Percentiles rank a stretch among this genome's conserved stretches.
phyloP scores from a whole-genome alignment of 2,888 invertebrate species.

The Trypoxylon attenuatum region DNA sequence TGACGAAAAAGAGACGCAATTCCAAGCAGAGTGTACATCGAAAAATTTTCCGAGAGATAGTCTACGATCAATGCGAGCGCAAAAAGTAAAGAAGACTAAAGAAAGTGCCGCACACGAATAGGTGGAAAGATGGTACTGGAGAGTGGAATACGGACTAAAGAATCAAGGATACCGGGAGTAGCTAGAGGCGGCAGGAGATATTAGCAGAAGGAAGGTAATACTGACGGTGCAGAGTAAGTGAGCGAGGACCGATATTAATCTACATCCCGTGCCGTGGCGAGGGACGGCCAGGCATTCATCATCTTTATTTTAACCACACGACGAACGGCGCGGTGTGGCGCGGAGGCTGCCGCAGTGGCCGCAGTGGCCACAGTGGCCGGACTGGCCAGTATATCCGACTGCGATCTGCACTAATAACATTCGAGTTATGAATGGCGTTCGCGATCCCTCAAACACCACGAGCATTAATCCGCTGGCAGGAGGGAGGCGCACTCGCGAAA shows the following conservation, averaged over 20 bases:
- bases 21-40: no score
- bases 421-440: constrained; percentile 69
- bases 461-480: constrained; percentile 66
- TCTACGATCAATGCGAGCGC: neutral
- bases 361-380: no score
- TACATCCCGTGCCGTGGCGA: constrained; percentile 60
- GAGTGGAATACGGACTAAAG: constrained; percentile 24
- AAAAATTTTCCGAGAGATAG: neutral
- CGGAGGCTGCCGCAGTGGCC: no score
- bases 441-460: constrained; percentile 65
- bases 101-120: no score
- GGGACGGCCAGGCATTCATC: constrained; percentile 67
- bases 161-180: constrained; percentile 37
- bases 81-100: no score
- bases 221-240: constrained; percentile 44
- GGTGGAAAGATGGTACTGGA: no score
- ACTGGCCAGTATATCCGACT: constrained; percentile 59
- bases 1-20: no score
- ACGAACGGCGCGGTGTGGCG: constrained; percentile 58
- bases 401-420: constrained; percentile 71
- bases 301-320: constrained; percentile 72
- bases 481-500: no score
- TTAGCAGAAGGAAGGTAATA: constrained; percentile 45
- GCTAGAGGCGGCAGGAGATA: constrained; percentile 34
- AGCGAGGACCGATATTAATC: constrained; percentile 67